A percentile compares a stretch with the other conserved stretches of the same genome.
phyloP scores from a whole-genome alignment of 2,888 invertebrate species.

The Hyalella azteca region DNA sequence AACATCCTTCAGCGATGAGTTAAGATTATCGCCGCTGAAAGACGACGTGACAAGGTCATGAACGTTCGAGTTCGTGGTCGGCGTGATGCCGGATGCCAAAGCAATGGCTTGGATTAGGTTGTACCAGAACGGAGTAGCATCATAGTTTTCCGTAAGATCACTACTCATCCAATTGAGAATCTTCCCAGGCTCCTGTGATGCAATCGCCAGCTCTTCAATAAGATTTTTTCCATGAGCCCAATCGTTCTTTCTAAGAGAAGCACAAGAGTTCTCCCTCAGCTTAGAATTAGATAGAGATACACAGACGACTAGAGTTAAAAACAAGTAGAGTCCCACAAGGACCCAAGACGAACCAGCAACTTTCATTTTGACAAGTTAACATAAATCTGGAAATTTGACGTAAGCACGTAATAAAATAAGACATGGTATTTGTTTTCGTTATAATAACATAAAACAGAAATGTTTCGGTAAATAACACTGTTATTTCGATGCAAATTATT shows the following conservation, averaged over 20 bases:
- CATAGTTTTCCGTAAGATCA: neutral
- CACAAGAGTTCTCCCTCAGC: neutral
- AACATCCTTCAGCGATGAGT: slow-evolving; percentile 18
- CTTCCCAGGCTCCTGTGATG: neutral
- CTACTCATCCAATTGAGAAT: neutral
- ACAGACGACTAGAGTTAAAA: neutral
- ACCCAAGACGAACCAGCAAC: slow-evolving; percentile 27
- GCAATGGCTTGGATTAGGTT: slow-evolving; percentile 32
- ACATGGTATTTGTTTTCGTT: too few species aligned
- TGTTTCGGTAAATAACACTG: too few species aligned
- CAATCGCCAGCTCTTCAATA: neutral
- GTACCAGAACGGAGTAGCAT: slow-evolving; percentile 36
- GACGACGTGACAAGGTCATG: slow-evolving; percentile 25
- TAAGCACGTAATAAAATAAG: too few species aligned
- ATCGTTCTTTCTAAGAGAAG: neutral
- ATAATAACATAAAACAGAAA: too few species aligned
- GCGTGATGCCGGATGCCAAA: neutral
- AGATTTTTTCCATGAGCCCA: neutral
- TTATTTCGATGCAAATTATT: too few species aligned
- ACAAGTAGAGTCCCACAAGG: neutral
- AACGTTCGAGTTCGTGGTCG: neutral
- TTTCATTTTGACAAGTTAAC: slow-evolving; percentile 39
- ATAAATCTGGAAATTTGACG: too few species aligned
- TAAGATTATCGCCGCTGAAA: slow-evolving; percentile 19
- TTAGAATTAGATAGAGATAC: neutral